Conservation (phyloP, 1,140 invertebrate species). For the Probaryconus sp. region DNA sequence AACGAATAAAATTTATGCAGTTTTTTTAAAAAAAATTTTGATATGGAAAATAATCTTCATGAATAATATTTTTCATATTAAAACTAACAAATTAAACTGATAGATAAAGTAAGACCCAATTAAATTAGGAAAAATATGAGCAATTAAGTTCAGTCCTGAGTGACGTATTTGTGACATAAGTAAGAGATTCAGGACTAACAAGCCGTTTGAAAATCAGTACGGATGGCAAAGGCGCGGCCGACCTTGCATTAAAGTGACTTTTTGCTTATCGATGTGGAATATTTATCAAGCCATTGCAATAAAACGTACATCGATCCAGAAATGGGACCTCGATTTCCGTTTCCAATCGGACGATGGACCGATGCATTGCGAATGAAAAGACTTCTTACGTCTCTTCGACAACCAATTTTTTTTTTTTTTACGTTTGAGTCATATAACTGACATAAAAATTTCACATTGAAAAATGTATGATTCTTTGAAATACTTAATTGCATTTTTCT, state of each 20-base stretch:
- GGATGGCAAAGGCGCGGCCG: conserved; percentile 4
- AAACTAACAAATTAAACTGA: no score
- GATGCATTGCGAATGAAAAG: background rate
- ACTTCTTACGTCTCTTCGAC: background rate
- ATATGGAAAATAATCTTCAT: no score
- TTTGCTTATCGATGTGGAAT: conserved; percentile 6
- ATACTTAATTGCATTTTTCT: no score
- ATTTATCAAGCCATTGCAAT: background rate
- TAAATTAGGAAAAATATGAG: no score
- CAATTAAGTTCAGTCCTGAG: no score
- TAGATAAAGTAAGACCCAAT: no score
- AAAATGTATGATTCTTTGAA: background rate
- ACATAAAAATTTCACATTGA: no score
- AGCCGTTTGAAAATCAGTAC: conserved; percentile 1
- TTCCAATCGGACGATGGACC: background rate
- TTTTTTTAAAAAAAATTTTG: no score
- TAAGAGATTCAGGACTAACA: background rate
- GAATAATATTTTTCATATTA: no score
- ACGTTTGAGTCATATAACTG: no score
- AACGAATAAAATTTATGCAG: no score
- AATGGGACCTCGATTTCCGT: conserved; percentile 8
- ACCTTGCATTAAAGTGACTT: conserved; percentile 4
- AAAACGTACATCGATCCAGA: conserved; percentile 6
- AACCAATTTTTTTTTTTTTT: no score
- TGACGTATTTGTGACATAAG: background rate